These are phyloP conservation scores for Nasua narica DNA, from an alignment of 2,797 vertebrate species.

Conservation along the genomic window DNA sequence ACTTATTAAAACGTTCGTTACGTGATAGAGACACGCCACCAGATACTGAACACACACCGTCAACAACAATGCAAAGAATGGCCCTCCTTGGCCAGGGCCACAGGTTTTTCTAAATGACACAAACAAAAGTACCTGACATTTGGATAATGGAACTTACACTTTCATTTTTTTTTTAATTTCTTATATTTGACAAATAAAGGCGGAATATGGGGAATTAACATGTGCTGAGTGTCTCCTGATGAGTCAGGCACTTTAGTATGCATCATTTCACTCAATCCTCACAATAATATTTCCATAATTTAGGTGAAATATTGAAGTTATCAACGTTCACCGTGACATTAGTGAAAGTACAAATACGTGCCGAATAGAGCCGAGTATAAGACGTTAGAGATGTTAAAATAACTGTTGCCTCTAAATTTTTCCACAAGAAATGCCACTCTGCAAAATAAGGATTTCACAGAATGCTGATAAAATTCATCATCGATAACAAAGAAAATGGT, in stretches of 20 bases:
- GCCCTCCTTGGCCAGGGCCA: neutral
- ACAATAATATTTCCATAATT: neutral
- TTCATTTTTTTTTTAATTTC: neutral
- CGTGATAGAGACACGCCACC: neutral
- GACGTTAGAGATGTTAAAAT: neutral
- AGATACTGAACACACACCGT: neutral
- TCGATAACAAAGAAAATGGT: neutral
- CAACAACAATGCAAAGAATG: neutral
- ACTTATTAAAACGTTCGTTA: neutral
- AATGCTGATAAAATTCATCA: neutral
- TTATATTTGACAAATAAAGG: neutral
- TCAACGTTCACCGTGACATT: neutral
- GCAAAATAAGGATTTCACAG: neutral
- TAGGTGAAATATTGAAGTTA: neutral
- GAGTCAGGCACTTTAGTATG: neutral
- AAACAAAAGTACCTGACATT: neutral
- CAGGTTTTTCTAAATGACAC: neutral
- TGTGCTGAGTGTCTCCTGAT: neutral
- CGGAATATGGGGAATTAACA: neutral
- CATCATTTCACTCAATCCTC: neutral
- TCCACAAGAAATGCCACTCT: neutral
- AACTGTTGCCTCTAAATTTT: neutral
- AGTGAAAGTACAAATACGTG: neutral
- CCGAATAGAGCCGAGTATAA: neutral
- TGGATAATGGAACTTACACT: neutral